A percentile compares a stretch with the other conserved stretches of the same genome.
These are phyloP conservation scores for Teleogryllus occipitalis DNA, from an alignment of 1,140 invertebrate genomes.

Conservation along the genomic window DNA sequence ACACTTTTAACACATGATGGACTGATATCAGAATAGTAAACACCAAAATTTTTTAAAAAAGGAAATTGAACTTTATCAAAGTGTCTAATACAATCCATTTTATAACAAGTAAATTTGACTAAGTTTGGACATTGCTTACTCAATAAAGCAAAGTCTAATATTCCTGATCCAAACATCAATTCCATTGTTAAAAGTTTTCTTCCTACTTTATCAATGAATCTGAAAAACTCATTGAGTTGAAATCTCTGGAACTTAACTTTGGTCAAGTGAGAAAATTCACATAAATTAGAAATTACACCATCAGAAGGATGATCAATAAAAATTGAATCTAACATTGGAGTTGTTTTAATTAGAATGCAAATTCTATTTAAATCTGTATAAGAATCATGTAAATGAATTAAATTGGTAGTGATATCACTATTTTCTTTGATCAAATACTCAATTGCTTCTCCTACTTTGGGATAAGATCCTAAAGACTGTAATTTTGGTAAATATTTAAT, in stretches of 20 bases:
- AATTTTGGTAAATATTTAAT: slow-evolving; percentile 51
- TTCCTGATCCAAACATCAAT: slow-evolving; percentile 46
- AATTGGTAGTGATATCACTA: slow-evolving; percentile 38
- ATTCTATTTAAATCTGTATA: slow-evolving; percentile 45
- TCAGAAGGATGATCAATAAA: slow-evolving; percentile 49
- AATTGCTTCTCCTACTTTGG: slow-evolving; percentile 50
- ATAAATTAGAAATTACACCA: slow-evolving; percentile 43
- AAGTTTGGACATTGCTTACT: slow-evolving; percentile 46
- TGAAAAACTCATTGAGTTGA: slow-evolving; percentile 47
- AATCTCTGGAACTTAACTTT: slow-evolving; percentile 54
- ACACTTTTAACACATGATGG: slow-evolving; percentile 46
- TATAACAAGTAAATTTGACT: slow-evolving; percentile 49
- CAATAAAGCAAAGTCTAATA: slow-evolving; percentile 49
- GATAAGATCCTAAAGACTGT: slow-evolving; percentile 50
- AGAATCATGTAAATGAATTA: slow-evolving; percentile 53
- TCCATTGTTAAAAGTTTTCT: slow-evolving; percentile 48
- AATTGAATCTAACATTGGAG: slow-evolving; percentile 49
- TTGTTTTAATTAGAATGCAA: slow-evolving; percentile 45
- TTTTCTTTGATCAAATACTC: background rate
- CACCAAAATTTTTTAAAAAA: slow-evolving; percentile 50
- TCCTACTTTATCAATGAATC: slow-evolving; percentile 46
- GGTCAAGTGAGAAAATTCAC: slow-evolving; percentile 40
- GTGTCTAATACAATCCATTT: slow-evolving; percentile 48
- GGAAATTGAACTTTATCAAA: slow-evolving; percentile 47
- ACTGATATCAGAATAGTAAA: slow-evolving; percentile 49